A percentile compares a stretch with the other conserved stretches of the same genome.
These are phyloP conservation scores for Eidolon dupreanum DNA, from an alignment of 2,797 vertebrate species.

Conservation along the genomic window DNA sequence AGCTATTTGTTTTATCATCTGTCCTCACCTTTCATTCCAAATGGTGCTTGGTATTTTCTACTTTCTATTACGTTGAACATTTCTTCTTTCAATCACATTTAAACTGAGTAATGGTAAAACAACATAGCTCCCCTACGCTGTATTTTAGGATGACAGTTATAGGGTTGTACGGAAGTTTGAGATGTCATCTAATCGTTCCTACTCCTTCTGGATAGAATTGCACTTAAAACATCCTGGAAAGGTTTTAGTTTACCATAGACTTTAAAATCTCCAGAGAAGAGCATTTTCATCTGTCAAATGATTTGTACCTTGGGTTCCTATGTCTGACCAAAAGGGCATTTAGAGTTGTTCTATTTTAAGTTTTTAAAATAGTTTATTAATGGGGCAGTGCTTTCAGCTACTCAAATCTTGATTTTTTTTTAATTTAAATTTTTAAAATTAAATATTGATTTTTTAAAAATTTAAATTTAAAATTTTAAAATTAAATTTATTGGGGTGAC, in stretches of 20 bases:
- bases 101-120: neutral
- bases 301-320: constrained; percentile 33
- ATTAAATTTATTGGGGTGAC: too few relatives aligned
- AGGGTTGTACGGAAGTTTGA: constrained; percentile 36
- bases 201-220: constrained; percentile 2
- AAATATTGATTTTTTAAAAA: too few relatives aligned
- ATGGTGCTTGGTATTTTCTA: neutral
- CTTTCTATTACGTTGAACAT: neutral
- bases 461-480: too few relatives aligned
- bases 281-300: constrained; percentile 23
- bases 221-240: neutral
- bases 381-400: neutral
- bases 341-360: constrained; percentile 39
- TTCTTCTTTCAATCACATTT: neutral
- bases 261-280: constrained; percentile 18
- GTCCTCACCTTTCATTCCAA: constrained; percentile 34
- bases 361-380: constrained; percentile 54
- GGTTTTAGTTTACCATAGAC: constrained; percentile 27
- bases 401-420: neutral
- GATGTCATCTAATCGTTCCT: neutral
- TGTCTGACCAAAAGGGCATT: constrained; percentile 42
- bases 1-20: neutral
- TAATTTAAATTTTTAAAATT: too few relatives aligned
- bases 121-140: neutral
- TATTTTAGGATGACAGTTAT: constrained; percentile 12